Conservation (phyloP, 1,140 invertebrate genomes). For the Zaprionus taronus region DNA sequence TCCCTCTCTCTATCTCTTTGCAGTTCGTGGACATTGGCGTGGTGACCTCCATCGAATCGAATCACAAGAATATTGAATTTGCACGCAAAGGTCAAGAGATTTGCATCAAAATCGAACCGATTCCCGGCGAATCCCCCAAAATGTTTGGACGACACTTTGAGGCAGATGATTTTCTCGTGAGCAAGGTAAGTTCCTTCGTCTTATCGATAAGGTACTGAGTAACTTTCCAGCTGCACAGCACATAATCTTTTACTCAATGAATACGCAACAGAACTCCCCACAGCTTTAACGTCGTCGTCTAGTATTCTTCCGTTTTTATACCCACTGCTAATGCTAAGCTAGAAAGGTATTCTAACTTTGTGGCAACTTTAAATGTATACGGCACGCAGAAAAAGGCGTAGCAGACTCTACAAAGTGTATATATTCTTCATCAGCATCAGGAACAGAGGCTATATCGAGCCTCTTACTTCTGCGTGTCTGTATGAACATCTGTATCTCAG, state of each 20-base stretch:
- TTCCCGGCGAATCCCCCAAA: conserved; percentile 98
- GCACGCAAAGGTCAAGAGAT: conserved; percentile 99
- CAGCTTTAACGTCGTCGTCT: not conserved
- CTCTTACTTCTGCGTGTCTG: too few relatives aligned
- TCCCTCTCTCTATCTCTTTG: conserved; percentile 64
- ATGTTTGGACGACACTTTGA: conserved; percentile 99
- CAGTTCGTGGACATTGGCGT: conserved; percentile 98
- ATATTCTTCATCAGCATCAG: too few relatives aligned
- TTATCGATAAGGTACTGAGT: not conserved
- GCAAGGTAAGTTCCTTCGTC: conserved; percentile 90
- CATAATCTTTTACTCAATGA: not conserved
- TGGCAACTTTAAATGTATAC: too few relatives aligned
- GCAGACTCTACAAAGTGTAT: too few relatives aligned
- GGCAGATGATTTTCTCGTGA: conserved; percentile 96
- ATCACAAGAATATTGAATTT: conserved; percentile 95
- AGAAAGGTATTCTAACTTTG: too few relatives aligned
- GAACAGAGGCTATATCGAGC: too few relatives aligned
- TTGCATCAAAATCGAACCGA: conserved; percentile 98
- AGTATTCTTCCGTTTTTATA: conserved; percentile 1
- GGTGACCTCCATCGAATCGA: conserved; percentile 96
- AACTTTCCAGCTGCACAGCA: not conserved
- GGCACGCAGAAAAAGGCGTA: too few relatives aligned
- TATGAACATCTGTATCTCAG: too few relatives aligned
- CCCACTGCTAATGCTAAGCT: not conserved
- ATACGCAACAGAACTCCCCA: not conserved